Percentiles rank a stretch among this genome's conserved stretches.
Conservation (phyloP, 2,113 vertebrate species). For the Osmerus eperlanus region DNA sequence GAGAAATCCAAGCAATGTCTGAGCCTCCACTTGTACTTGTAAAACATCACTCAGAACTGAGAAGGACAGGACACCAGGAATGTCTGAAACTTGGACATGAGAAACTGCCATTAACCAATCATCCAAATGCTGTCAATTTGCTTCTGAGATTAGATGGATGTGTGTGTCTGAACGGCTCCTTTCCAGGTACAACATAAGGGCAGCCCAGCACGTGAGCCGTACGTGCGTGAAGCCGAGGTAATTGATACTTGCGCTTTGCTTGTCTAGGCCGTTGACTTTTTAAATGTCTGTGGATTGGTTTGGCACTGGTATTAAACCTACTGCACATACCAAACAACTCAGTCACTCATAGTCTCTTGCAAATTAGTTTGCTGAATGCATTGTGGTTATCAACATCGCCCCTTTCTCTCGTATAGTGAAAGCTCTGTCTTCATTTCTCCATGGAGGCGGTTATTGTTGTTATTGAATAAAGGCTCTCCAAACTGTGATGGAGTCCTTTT, state of each 20-base stretch:
- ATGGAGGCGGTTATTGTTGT: conserved; percentile 19
- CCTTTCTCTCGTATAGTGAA: conserved; percentile 11
- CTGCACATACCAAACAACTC: conserved; percentile 35
- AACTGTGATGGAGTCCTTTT: conserved; percentile 29
- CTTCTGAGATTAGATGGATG: no score
- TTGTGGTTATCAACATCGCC: not conserved
- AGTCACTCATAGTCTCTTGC: conserved; percentile 42
- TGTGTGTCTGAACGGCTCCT: not conserved
- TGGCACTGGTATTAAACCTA: conserved; percentile 36
- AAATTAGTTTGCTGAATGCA: conserved; percentile 29
- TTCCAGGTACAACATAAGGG: no score
- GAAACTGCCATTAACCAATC: no score
- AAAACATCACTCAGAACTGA: no score
- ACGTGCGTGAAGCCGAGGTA: conserved; percentile 21
- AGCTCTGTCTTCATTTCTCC: conserved; percentile 24
- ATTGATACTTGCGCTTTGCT: conserved; percentile 36
- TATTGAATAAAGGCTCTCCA: conserved; percentile 12
- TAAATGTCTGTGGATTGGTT: conserved; percentile 28
- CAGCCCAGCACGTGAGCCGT: not conserved
- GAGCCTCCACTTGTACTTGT: no score
- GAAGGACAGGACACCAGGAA: no score
- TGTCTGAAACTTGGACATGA: no score
- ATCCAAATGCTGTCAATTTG: no score
- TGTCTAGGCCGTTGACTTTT: conserved; percentile 24
- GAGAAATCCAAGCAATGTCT: no score